Evolutionary conservation across 2,113 vertebrate genomes (phyloP).

Genomic region (Hypocryptadius cinnamomeus): DNA sequence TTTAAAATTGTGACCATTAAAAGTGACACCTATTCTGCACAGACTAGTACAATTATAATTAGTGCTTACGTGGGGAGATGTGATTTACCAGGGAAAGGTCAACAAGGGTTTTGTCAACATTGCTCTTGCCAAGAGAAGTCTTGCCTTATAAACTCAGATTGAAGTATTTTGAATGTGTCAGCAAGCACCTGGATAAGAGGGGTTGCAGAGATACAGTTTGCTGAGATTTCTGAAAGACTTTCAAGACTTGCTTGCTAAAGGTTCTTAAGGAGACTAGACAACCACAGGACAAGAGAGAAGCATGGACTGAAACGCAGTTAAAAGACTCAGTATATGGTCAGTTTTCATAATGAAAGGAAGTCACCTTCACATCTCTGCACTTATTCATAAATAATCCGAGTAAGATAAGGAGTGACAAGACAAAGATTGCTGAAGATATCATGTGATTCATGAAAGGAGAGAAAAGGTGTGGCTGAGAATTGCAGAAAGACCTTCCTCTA

Average conservation of each 20-base stretch:
- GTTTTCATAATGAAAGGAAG: neutral
- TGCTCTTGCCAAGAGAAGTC: neutral
- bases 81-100: neutral
- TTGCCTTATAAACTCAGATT: neutral
- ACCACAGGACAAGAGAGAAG: neutral
- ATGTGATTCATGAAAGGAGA: neutral
- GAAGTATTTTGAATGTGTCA: neutral
- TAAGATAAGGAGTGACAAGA: neutral
- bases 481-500: neutral
- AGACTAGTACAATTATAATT: neutral
- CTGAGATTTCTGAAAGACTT: neutral
- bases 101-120: neutral
- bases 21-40: neutral
- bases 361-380: neutral
- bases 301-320: neutral
- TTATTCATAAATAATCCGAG: neutral
- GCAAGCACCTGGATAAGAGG: neutral
- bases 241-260: neutral
- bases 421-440: neutral
- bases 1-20: neutral
- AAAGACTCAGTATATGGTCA: neutral
- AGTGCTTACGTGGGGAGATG: neutral
- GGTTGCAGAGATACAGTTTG: neutral
- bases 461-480: neutral
- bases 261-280: neutral